These are phyloP conservation scores for Phaenicophaeus curvirostris DNA, from an alignment of 2,797 vertebrate genomes.

Conservation along the genomic window DNA sequence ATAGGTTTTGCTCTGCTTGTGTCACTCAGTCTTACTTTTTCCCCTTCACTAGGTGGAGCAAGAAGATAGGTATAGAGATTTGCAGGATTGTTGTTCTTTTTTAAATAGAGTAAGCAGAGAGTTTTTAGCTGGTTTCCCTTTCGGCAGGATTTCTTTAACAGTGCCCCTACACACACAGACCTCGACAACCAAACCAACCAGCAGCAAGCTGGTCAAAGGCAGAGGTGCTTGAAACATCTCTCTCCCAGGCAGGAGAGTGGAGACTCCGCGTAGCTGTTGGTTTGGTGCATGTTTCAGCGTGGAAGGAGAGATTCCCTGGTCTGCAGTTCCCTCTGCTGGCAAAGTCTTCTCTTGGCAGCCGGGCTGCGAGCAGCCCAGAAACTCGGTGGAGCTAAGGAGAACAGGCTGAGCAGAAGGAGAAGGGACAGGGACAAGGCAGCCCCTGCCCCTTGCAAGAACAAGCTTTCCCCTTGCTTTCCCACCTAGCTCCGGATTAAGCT, in stretches of 20 bases:
- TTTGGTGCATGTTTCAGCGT: fast-evolving
- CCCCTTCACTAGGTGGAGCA: conserved; percentile 65
- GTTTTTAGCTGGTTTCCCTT: background rate
- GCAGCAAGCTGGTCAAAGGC: background rate
- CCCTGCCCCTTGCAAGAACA: background rate
- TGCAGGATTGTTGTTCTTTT: background rate
- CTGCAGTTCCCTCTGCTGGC: conserved; percentile 63
- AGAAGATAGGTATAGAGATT: background rate
- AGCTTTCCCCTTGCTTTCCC: background rate
- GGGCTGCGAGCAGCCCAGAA: background rate
- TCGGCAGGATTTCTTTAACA: background rate
- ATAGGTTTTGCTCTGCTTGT: background rate
- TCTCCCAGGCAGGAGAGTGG: background rate
- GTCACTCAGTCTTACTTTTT: background rate
- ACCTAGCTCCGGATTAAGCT: too few species aligned
- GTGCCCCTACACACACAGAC: background rate
- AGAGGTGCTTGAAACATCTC: background rate
- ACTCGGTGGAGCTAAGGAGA: background rate
- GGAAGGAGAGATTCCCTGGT: background rate
- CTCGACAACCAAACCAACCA: background rate
- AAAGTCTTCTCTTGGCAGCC: background rate
- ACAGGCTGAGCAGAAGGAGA: background rate
- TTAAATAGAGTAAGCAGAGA: background rate
- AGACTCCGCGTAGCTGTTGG: fast-evolving
- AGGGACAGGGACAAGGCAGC: background rate